A percentile compares a stretch with the other conserved stretches of the same genome.
Conservation (phyloP, 1,140 invertebrate species). For the Spodoptera litura region DNA sequence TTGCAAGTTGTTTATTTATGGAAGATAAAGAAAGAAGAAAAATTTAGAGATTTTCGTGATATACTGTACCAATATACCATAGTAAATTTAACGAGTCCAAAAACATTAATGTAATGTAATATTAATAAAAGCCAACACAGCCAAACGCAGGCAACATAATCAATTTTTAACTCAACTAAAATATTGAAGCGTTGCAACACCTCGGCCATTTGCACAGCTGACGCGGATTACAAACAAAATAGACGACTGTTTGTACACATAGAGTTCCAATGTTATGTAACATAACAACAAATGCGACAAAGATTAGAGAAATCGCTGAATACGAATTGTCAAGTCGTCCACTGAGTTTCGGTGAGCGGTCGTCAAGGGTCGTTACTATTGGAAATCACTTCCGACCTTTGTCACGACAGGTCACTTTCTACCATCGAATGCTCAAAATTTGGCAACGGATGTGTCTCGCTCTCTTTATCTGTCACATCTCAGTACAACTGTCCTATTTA, state of each 20-base stretch:
- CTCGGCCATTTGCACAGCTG: not conserved
- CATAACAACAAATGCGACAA: slow-evolving; percentile 19
- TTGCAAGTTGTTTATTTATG: too few relatives aligned
- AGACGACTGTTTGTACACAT: slow-evolving; percentile 15
- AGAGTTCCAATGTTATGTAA: slow-evolving; percentile 26
- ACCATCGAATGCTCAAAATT: slow-evolving; percentile 46
- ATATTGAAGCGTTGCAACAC: not conserved
- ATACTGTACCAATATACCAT: too few relatives aligned
- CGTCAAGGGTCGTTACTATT: slow-evolving; percentile 75
- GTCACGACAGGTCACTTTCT: slow-evolving; percentile 72
- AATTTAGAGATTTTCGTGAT: too few relatives aligned
- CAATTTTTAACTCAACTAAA: too few relatives aligned
- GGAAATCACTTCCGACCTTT: slow-evolving; percentile 81
- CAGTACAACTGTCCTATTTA: slow-evolving; percentile 32
- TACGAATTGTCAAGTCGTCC: slow-evolving; percentile 46
- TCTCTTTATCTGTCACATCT: slow-evolving; percentile 60
- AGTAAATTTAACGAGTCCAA: too few relatives aligned
- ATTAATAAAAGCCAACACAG: too few relatives aligned
- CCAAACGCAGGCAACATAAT: too few relatives aligned
- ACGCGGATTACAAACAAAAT: not conserved
- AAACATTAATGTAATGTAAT: too few relatives aligned
- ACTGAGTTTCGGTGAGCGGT: slow-evolving; percentile 41
- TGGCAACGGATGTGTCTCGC: slow-evolving; percentile 59
- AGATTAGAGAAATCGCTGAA: slow-evolving; percentile 53
- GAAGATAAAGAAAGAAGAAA: too few relatives aligned